Conservation (phyloP, 2,113 vertebrate species). For the Chauna torquata region DNA sequence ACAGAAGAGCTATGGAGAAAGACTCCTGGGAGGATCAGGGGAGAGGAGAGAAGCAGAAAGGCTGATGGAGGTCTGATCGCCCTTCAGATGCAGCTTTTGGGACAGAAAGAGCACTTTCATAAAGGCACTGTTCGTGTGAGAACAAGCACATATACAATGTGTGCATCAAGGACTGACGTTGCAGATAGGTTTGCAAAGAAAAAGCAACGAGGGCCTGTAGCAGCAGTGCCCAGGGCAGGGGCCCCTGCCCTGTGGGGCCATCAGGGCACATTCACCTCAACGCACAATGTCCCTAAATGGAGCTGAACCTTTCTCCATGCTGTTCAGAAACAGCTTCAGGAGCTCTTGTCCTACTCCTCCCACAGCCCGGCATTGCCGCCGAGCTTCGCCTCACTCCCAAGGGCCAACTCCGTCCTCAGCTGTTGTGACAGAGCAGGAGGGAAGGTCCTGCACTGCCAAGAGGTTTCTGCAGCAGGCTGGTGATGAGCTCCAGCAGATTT, state of each 20-base stretch:
- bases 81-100: not conserved
- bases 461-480: not conserved
- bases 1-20: not conserved
- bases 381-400: not conserved
- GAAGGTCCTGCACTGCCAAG: not conserved
- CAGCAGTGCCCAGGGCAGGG: too few relatives aligned
- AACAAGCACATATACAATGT: not conserved
- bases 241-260: too few relatives aligned
- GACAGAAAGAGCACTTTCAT: not conserved
- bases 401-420: too few relatives aligned
- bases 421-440: rapidly evolving
- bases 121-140: not conserved
- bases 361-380: too few relatives aligned
- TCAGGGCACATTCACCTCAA: too few relatives aligned
- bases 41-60: not conserved
- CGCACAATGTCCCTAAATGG: not conserved
- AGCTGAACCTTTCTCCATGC: not conserved
- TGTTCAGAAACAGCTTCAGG: too few relatives aligned
- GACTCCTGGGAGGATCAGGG: not conserved
- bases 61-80: not conserved
- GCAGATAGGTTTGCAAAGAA: too few relatives aligned
- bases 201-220: not conserved
- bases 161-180: too few relatives aligned
- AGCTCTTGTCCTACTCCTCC: too few relatives aligned
- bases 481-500: not conserved